Evolutionary conservation across 2,113 vertebrate genomes (phyloP).

Genomic region (Lophochroa leadbeateri): DNA sequence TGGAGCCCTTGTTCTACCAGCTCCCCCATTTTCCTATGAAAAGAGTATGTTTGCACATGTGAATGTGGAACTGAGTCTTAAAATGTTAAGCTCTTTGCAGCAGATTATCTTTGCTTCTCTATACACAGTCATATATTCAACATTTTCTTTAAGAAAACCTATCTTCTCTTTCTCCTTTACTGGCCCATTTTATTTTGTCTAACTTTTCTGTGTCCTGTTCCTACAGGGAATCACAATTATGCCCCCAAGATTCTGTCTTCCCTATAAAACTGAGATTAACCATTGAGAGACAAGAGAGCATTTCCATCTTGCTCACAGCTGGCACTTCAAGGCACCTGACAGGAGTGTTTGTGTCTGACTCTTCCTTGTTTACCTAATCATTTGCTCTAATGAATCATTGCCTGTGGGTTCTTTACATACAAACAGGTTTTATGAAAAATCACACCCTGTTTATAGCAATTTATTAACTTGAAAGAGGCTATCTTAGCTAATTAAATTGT

Average conservation of each 20-base stretch:
- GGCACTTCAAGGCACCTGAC: not conserved
- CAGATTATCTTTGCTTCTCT: not conserved
- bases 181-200: not conserved
- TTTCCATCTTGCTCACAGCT: not conserved
- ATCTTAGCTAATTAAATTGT: not conserved
- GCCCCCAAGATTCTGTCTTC: not conserved
- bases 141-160: not conserved
- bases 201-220: not conserved
- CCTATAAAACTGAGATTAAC: not conserved
- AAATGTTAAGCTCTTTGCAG: not conserved
- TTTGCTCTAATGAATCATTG: not conserved
- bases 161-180: not conserved
- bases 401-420: not conserved
- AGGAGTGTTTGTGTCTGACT: not conserved
- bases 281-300: not conserved
- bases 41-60: not conserved
- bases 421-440: not conserved
- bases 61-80: not conserved
- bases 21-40: not conserved
- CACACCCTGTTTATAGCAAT: not conserved
- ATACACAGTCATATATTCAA: not conserved
- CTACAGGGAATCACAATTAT: not conserved
- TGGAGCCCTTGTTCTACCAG: not conserved
- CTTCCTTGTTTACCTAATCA: not conserved
- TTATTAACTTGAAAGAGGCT: not conserved